phyloP scores from a whole-genome alignment of 2,113 vertebrate genomes.

The Brienomyrus longianalis region DNA sequence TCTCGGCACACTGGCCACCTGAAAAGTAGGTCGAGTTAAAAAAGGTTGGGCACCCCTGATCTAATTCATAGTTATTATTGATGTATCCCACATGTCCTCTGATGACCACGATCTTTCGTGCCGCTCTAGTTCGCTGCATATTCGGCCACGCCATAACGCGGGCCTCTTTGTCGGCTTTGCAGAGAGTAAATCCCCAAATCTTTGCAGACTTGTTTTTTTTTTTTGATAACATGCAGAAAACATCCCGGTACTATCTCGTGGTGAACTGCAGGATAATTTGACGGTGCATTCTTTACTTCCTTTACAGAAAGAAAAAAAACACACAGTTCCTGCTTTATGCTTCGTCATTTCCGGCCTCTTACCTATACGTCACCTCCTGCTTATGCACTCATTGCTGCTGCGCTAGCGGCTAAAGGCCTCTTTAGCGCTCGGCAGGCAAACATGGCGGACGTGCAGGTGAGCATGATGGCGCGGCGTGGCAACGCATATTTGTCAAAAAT shows the following conservation, averaged over 20 bases:
- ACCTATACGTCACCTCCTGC: constrained; percentile 51
- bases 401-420: constrained; percentile 43
- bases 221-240: no score
- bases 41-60: background rate
- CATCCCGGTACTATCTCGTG: no score
- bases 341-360: background rate
- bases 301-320: background rate
- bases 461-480: constrained; percentile 43
- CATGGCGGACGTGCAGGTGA: constrained; percentile 83
- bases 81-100: constrained; percentile 11
- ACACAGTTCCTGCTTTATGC: background rate
- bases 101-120: background rate
- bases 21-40: no score
- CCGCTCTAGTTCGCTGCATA: constrained; percentile 15
- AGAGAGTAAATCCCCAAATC: background rate
- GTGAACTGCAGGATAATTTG: no score
- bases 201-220: background rate
- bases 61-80: background rate
- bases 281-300: no score
- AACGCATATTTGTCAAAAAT: background rate
- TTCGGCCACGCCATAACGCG: background rate
- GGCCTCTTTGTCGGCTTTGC: background rate
- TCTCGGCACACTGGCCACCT: no score
- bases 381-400: constrained; percentile 33
- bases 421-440: constrained; percentile 68